A percentile compares a stretch with the other conserved stretches of the same genome.
phyloP scores from a whole-genome alignment of 1,140 invertebrate genomes.

The Colletes latitarsis region DNA sequence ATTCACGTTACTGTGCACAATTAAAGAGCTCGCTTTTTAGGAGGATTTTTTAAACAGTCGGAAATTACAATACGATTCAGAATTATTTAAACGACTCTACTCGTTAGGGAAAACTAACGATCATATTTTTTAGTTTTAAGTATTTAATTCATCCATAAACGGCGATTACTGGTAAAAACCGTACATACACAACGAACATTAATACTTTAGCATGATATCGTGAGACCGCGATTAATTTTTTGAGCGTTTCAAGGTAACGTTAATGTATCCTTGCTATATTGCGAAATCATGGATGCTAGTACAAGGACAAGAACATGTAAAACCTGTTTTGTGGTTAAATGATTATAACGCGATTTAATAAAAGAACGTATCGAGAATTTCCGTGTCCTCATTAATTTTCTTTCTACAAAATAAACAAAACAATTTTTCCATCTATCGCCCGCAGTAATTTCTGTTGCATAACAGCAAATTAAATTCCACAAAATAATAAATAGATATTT shows the following conservation, averaged over 20 bases:
- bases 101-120: too few relatives aligned
- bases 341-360: constrained; percentile 1
- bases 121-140: too few relatives aligned
- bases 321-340: constrained; percentile 21
- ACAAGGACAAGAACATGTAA: constrained; percentile 18
- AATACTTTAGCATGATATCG: too few relatives aligned
- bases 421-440: neutral
- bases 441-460: neutral
- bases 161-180: too few relatives aligned
- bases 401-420: neutral
- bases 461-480: too few relatives aligned
- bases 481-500: too few relatives aligned
- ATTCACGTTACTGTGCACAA: neutral
- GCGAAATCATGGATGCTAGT: neutral
- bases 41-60: neutral
- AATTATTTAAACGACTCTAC: too few relatives aligned
- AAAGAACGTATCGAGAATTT: neutral
- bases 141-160: too few relatives aligned
- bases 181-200: too few relatives aligned
- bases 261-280: neutral
- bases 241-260: neutral
- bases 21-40: neutral
- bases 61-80: too few relatives aligned
- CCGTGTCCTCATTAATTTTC: neutral
- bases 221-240: too few relatives aligned